These are phyloP conservation scores for Paedocypris sp. DNA, from an alignment of 2,113 vertebrate genomes.

Conservation along the genomic window DNA sequence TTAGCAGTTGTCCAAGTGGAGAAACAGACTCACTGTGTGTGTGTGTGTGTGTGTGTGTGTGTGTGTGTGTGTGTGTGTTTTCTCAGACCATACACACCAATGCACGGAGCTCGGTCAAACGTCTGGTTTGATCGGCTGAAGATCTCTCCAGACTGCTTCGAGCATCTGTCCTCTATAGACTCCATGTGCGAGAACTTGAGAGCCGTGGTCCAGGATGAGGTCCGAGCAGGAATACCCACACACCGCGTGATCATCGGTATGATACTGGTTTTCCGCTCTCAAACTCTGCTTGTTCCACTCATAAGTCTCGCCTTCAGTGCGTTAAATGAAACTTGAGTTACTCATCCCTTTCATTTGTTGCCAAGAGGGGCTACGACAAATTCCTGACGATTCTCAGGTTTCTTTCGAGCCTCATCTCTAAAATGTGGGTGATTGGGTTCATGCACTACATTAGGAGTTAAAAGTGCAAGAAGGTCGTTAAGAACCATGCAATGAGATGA, in stretches of 20 bases:
- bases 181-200: constrained; percentile 63
- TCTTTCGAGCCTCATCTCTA: constrained; percentile 37
- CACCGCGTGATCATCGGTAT: constrained; percentile 75
- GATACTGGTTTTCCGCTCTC: constrained; percentile 24
- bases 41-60: too few relatives aligned
- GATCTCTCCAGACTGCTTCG: constrained; percentile 70
- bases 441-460: constrained; percentile 42
- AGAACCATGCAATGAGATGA: constrained; percentile 27
- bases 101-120: constrained; percentile 65
- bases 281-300: constrained; percentile 30
- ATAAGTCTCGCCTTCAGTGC: constrained; percentile 39
- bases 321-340: constrained; percentile 46
- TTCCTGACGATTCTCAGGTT: constrained; percentile 38
- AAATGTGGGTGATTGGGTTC: constrained; percentile 43
- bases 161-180: constrained; percentile 76
- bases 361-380: constrained; percentile 35
- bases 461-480: constrained; percentile 30
- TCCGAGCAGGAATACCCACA: constrained; percentile 66
- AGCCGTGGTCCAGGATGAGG: constrained; percentile 66
- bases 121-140: constrained; percentile 87
- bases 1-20: too few relatives aligned
- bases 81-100: constrained; percentile 75
- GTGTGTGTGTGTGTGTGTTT: constrained; percentile 7
- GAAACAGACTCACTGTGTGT: too few relatives aligned
- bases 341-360: constrained; percentile 46